These are phyloP conservation scores for Rhynchonycteris naso DNA, from an alignment of 2,797 vertebrate genomes.

Conservation along the genomic window DNA sequence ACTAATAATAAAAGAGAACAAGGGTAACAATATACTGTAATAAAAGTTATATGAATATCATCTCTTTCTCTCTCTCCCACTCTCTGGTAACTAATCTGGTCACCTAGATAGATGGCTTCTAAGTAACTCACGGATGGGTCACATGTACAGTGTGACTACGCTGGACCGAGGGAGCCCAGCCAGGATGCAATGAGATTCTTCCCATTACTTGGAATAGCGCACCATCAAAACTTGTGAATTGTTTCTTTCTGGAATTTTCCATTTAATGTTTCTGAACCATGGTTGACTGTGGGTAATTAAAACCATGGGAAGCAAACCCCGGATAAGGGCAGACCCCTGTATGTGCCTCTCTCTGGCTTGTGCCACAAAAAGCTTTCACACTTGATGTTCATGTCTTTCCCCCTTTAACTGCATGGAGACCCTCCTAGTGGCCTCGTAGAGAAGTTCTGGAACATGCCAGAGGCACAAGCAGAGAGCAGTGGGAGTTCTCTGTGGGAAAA, in stretches of 20 bases:
- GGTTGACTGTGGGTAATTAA: background rate
- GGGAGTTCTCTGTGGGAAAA: background rate
- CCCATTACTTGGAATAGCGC: background rate
- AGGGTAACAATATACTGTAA: background rate
- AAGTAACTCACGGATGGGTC: background rate
- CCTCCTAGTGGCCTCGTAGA: background rate
- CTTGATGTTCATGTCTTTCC: background rate
- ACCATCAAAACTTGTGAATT: background rate
- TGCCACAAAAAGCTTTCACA: background rate
- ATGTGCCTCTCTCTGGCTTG: background rate
- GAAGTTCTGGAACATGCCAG: background rate
- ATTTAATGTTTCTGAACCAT: background rate
- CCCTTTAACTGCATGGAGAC: background rate
- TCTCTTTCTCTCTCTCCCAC: background rate
- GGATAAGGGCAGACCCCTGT: background rate
- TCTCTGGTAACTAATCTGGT: background rate
- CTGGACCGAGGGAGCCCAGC: background rate
- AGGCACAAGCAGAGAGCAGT: background rate
- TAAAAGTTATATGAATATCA: background rate
- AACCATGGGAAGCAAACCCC: background rate
- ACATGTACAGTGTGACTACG: background rate
- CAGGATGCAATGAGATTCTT: background rate
- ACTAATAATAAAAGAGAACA: background rate
- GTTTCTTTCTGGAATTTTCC: background rate
- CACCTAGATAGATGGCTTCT: background rate